Percentiles rank a stretch among this genome's conserved stretches.
Conservation (phyloP, 2,888 invertebrate species). For the Erynnis tages region DNA sequence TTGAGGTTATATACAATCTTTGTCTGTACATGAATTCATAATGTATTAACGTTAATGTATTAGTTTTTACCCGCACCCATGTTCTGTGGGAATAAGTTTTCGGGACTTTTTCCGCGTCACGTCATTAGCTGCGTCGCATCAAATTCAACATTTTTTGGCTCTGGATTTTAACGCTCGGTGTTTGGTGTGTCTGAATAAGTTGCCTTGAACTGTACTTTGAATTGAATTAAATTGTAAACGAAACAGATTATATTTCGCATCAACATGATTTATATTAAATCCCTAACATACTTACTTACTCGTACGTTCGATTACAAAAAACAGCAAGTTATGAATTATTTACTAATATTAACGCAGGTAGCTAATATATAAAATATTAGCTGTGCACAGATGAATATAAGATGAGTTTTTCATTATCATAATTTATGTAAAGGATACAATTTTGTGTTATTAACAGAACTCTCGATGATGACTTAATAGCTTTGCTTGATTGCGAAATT, state of each 20-base stretch:
- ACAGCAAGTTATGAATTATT: background rate
- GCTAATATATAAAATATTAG: constrained; percentile 22
- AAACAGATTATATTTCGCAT: no score
- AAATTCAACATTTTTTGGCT: constrained; percentile 3
- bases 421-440: constrained; percentile 70
- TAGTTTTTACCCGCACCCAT: constrained; percentile 25
- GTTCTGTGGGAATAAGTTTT: constrained; percentile 13
- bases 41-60: constrained; percentile 24
- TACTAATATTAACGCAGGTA: background rate
- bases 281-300: no score
- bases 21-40: constrained; percentile 20
- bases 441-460: constrained; percentile 64
- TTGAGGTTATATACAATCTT: constrained; percentile 51
- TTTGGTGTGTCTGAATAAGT: no score
- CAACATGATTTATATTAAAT: no score
- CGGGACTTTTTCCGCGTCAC: background rate
- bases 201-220: no score
- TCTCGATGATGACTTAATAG: constrained; percentile 54
- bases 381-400: constrained; percentile 25
- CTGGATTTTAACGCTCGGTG: no score
- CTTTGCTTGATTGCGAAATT: constrained; percentile 50
- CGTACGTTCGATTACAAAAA: no score
- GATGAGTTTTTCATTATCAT: constrained; percentile 53
- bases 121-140: background rate
- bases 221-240: no score